phyloP scores from a whole-genome alignment of 2,113 vertebrate genomes.

The Malurus elegans region DNA sequence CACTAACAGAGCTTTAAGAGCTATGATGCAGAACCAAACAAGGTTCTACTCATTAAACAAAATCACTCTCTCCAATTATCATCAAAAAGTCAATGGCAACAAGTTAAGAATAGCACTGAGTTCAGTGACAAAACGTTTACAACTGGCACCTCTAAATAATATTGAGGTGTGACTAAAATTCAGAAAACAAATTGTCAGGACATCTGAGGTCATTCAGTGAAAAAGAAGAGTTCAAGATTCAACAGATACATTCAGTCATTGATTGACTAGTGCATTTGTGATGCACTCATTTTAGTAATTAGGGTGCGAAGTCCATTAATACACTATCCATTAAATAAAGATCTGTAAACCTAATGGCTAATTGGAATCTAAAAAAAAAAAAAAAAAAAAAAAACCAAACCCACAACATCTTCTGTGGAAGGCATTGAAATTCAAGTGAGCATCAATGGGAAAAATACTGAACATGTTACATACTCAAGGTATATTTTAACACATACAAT shows the following conservation, averaged over 20 bases:
- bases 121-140: not conserved
- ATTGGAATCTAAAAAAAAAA: not conserved
- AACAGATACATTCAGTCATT: constrained; percentile 48
- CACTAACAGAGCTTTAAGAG: not conserved
- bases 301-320: constrained; percentile 68
- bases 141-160: not conserved
- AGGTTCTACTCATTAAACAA: not conserved
- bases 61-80: not conserved
- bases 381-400: not conserved
- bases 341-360: constrained; percentile 60
- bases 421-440: constrained; percentile 35
- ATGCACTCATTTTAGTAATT: constrained; percentile 69
- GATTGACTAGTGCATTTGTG: constrained; percentile 60
- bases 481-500: not conserved
- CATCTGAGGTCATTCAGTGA: not conserved
- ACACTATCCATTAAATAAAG: constrained; percentile 51
- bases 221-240: not conserved
- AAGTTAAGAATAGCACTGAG: not conserved
- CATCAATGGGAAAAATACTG: not conserved
- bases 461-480: not conserved
- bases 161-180: not conserved
- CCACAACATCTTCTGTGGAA: not conserved
- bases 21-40: not conserved
- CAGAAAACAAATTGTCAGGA: not conserved
- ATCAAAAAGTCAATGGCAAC: not conserved